Conservation (phyloP, 2,113 vertebrate species). For the Saccopteryx bilineata region DNA sequence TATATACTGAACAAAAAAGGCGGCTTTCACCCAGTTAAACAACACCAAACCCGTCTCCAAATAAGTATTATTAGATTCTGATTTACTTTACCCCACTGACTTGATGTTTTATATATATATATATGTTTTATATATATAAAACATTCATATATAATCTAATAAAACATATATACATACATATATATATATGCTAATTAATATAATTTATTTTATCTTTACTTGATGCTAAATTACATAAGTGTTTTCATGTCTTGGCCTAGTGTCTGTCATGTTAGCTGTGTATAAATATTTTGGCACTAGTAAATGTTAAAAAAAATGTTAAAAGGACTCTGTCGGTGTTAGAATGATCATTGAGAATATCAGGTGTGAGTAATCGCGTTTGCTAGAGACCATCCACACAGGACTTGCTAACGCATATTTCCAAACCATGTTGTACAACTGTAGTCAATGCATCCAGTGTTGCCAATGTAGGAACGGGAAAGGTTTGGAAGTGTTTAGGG, state of each 20-base stretch:
- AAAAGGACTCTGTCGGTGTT: background rate
- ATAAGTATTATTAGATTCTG: background rate
- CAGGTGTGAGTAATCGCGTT: background rate
- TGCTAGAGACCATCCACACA: background rate
- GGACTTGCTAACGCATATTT: background rate
- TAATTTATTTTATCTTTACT: background rate
- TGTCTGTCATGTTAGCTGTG: background rate
- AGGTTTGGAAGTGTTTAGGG: background rate
- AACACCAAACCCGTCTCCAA: background rate
- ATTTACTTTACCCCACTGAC: background rate
- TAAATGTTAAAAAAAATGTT: background rate
- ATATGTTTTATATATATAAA: background rate
- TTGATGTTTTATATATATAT: background rate
- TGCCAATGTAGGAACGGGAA: background rate
- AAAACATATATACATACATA: background rate
- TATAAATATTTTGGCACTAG: background rate
- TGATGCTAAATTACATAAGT: background rate
- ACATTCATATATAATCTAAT: too few relatives aligned
- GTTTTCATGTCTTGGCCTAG: background rate
- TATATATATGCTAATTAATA: background rate
- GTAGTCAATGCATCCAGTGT: background rate
- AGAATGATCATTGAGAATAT: background rate
- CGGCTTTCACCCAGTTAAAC: background rate
- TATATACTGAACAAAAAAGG: background rate
- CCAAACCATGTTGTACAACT: background rate